Conservation (phyloP, 1,140 invertebrate genomes). For the Eurosta solidaginis region DNA sequence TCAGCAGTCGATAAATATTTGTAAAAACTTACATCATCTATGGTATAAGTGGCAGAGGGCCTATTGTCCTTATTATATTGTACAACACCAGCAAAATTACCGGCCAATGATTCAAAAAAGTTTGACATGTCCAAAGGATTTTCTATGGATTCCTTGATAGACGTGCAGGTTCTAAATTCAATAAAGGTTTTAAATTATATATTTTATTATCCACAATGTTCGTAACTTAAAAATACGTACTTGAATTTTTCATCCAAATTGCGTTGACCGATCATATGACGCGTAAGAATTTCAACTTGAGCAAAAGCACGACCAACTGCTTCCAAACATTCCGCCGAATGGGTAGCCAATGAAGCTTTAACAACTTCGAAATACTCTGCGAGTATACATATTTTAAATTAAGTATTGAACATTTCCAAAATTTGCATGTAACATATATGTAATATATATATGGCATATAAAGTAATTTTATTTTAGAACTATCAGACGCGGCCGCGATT, state of each 20-base stretch:
- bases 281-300: constrained; percentile 69
- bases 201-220: not conserved
- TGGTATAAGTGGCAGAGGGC: constrained; percentile 75
- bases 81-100: constrained; percentile 84
- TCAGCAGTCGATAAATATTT: not conserved
- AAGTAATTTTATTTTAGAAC: too few relatives aligned
- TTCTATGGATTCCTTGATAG: constrained; percentile 68
- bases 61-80: constrained; percentile 96
- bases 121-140: constrained; percentile 76
- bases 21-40: constrained; percentile 65
- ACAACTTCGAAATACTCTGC: constrained; percentile 79
- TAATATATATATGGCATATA: too few relatives aligned
- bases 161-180: constrained; percentile 74
- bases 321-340: constrained; percentile 67
- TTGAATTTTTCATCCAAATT: constrained; percentile 72
- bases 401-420: not conserved
- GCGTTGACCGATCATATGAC: constrained; percentile 65
- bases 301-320: constrained; percentile 68
- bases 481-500: too few relatives aligned
- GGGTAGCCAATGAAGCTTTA: constrained; percentile 67
- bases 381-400: constrained; percentile 42
- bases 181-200: not conserved
- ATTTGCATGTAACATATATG: not conserved
- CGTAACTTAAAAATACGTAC: constrained; percentile 57
- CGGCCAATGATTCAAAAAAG: constrained; percentile 79